Base-by-base conservation (phyloP, 2,797 vertebrate species). In the Vireo griseus region DNA sequence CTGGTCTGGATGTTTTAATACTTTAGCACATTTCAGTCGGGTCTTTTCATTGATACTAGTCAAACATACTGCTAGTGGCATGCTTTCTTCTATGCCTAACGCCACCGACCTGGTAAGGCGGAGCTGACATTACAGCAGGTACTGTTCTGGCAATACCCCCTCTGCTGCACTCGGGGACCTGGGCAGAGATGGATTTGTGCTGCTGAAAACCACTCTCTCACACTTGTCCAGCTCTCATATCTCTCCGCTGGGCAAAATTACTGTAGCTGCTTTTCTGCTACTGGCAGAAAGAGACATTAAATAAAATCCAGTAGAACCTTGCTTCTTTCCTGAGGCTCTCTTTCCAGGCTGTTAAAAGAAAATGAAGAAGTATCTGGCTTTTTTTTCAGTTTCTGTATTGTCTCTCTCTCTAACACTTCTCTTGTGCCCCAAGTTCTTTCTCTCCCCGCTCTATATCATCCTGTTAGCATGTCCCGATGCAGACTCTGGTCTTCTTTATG, bases 161-260 rank as follows among this genome's bases (percentile, higher is more conserved):
- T 16, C 39, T 11, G 58, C 80, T 13, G 2, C 1, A 6, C 22
- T 15, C 13, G 0, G 39, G 66, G 9, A 63, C 25, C 11, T 4
- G 19, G 20, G 12, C 62, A 69, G 29, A 18, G 31, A 9, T 0
- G 0, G 40, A 61, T 2, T 6, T 63, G 61, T 92, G 73, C 73
- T 80, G 15, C 4, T 67, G 52, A 59, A 76, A 89, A 63, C 14
- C 1, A 1, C 33, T 16, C 42, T 21, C 29, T 54, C 37, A 42
- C 14, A 10, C 29, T 51, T 39, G 26, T 89, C 59, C 75, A 66
- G 24, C 0, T 1, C 37, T 28, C 26, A 0, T 9, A 15, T 19
- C 24, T 73, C 37, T 79, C 52, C 20, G 28, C 29, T 9, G 42
- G 35, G 21, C 57, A 80, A 52, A 86, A 71, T 39, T 28, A 76